Percentiles rank a stretch among this genome's conserved stretches.
phyloP scores from a whole-genome alignment of 2,113 vertebrate genomes.

The Grus americana region DNA sequence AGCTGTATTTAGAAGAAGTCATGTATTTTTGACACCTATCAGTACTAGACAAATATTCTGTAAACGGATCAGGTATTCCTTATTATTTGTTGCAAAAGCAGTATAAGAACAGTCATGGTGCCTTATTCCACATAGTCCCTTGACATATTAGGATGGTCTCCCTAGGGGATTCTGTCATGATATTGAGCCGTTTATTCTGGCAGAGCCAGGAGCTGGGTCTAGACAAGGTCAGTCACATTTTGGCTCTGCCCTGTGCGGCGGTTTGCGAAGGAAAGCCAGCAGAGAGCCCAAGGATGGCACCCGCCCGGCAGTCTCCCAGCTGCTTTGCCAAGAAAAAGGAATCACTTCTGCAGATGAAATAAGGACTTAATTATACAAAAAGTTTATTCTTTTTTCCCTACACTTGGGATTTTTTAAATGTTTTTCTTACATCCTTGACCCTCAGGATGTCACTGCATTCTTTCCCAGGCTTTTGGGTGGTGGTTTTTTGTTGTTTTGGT shows the following conservation, averaged over 20 bases:
- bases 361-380: rapidly evolving
- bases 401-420: neutral
- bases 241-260: rapidly evolving
- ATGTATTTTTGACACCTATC: neutral
- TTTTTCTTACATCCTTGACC: neutral
- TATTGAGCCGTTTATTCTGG: rapidly evolving
- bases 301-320: neutral
- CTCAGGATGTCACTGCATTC: neutral
- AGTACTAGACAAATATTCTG: neutral
- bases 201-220: neutral
- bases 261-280: neutral
- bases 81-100: neutral
- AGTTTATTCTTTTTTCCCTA: neutral
- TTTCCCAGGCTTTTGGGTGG: neutral
- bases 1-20: neutral
- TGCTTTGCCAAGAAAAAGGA: neutral
- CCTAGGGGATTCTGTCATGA: rapidly evolving
- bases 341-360: neutral
- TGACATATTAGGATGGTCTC: neutral
- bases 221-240: rapidly evolving
- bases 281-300: neutral
- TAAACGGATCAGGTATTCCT: neutral
- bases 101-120: neutral
- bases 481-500: neutral
- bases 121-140: neutral